These are phyloP conservation scores for Pseudotriccus pelzelni DNA, from an alignment of 2,797 vertebrate species.

Conservation along the genomic window DNA sequence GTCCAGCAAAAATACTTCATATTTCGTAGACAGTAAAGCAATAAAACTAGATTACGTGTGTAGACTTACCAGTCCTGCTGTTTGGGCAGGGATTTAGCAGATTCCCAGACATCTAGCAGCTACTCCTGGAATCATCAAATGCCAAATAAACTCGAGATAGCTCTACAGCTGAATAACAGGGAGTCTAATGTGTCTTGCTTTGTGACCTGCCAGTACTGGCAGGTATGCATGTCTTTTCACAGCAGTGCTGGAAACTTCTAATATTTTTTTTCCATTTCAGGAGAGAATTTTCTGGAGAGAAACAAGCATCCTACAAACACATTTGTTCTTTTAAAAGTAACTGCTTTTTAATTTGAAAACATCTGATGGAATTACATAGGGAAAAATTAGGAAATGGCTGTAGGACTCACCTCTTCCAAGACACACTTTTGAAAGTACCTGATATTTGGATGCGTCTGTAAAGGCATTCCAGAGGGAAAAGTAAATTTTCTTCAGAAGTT, in stretches of 20 bases:
- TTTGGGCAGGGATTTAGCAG: constrained; percentile 40
- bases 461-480: not conserved
- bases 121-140: constrained; percentile 1
- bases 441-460: not conserved
- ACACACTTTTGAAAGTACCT: not conserved
- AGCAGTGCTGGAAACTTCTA: not conserved
- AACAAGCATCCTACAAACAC: not conserved
- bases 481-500: not conserved
- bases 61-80: constrained; percentile 28
- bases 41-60: constrained; percentile 13
- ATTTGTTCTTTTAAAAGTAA: not conserved
- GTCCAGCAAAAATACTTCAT: constrained; percentile 3
- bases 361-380: not conserved
- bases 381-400: not conserved
- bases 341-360: not conserved
- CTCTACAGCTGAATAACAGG: not conserved
- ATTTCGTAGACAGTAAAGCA: not conserved
- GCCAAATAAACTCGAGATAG: not conserved
- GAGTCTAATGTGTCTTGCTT: not conserved
- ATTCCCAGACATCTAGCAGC: constrained; percentile 55
- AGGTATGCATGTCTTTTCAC: not conserved
- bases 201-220: not conserved
- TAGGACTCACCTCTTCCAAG: not conserved
- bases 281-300: not conserved
- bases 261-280: constrained; percentile 12